phyloP scores from a whole-genome alignment of 2,797 vertebrate species.

The Sebastes iracundus region DNA sequence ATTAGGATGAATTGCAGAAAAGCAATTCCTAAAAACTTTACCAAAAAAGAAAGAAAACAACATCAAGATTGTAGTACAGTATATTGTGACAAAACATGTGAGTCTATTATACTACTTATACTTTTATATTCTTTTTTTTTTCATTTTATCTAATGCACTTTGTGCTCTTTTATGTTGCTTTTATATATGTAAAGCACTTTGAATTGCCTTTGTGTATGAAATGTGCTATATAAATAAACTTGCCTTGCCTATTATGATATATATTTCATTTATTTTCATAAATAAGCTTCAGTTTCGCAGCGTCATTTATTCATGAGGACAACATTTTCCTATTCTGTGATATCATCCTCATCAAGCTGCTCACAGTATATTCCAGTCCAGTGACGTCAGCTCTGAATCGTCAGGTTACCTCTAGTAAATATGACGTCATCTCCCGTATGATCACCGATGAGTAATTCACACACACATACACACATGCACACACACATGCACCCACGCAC shows the following conservation, averaged over 20 bases:
- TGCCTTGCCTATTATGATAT: not conserved
- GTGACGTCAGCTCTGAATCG: constrained; percentile 28
- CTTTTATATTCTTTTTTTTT: too few relatives aligned
- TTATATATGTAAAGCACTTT: too few relatives aligned
- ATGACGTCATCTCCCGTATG: constrained; percentile 69
- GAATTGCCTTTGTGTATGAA: too few relatives aligned
- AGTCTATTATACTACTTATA: not conserved
- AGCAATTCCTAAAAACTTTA: too few relatives aligned
- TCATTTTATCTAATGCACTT: too few relatives aligned
- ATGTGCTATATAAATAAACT: too few relatives aligned
- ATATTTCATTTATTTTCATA: not conserved
- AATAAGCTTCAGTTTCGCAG: not conserved
- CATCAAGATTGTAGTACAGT: too few relatives aligned
- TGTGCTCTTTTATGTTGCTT: too few relatives aligned
- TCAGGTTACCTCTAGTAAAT: constrained; percentile 20
- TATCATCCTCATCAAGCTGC: not conserved
- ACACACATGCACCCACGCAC: not conserved
- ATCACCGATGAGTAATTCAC: constrained; percentile 40
- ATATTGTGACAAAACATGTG: too few relatives aligned
- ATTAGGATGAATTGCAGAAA: too few relatives aligned
- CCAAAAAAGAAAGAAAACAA: too few relatives aligned
- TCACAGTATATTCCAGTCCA: not conserved
- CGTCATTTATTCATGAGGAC: fast-evolving
- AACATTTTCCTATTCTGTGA: not conserved
- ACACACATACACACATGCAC: not conserved